Base-by-base conservation (phyloP, 2,888 invertebrate species). In the Ligdia adustata region DNA sequence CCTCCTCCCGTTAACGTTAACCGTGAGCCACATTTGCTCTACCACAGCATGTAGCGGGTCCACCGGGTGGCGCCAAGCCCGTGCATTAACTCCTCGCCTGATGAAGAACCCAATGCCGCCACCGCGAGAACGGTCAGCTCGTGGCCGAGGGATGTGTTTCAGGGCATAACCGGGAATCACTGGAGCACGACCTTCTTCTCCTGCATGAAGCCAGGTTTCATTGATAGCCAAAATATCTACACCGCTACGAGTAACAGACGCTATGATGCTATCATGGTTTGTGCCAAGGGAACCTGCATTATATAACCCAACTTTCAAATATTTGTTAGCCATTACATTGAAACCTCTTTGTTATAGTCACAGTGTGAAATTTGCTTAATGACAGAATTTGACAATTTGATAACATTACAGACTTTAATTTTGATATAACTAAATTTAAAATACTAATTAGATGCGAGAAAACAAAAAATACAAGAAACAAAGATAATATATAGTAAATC, bases 201-300 rank as follows among this genome's bases (percentile, higher is more conserved):
- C 26, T 5, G 1, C 26, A 1, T 4, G 9, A 1, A 26, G 1
- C 26, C 26, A 26, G 1, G 26, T 26, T 3, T 26, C 26, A 7
- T 26, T 26, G 5, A 28, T 1, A 2, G 28, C 28, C 1, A 28
- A 5, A 6, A 28, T 14, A 4, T 28, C 28, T 1, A 28, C 14
- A 6, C n/a, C 13, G 7, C 14, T 14, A 2, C 14, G n/a, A 18
- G 22, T 11, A 9, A 44, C 37, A 27, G 28, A 33, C 7, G 14
- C 13, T 7, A 11, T 26, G 2, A 26, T 11, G 11, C 12, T 26
- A 4, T 24, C 24, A 9, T 26, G 26, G n/a, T n/a, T 37, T 9
- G 24, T 26, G 9, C 37, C 32, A 9, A 32, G 32, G 32, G 32
- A 32, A 37, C 26, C 37, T 15, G 37, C 26, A 26, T 37, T 37